These are phyloP conservation scores for Steinernema feltiae DNA, from an alignment of 1,140 invertebrate species.

Conservation along the genomic window DNA sequence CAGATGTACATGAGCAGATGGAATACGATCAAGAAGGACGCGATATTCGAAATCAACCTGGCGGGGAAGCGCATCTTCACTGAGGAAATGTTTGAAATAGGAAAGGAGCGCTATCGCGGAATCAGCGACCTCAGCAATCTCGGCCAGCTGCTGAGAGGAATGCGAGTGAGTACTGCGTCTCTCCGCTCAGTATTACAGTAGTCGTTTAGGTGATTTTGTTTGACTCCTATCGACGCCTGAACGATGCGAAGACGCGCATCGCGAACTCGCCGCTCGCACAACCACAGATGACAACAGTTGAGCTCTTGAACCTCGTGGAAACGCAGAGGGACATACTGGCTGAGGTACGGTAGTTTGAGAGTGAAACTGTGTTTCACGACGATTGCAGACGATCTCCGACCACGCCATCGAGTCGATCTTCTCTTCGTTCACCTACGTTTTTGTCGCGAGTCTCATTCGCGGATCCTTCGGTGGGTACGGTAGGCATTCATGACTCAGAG, in stretches of 20 bases:
- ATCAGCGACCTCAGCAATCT: not conserved
- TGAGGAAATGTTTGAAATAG: not conserved
- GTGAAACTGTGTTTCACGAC: not conserved
- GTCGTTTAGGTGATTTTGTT: not conserved
- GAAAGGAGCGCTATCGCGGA: not conserved
- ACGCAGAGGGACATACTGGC: not conserved
- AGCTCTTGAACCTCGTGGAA: not conserved
- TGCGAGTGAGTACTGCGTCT: not conserved
- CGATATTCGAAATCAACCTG: not conserved
- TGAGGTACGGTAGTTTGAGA: not conserved
- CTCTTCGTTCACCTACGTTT: slow-evolving; percentile 4
- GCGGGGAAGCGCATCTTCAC: not conserved
- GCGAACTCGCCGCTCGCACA: not conserved
- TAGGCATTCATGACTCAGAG: no score
- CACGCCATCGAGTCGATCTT: not conserved
- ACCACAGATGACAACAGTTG: not conserved
- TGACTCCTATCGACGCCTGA: not conserved
- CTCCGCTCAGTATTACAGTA: not conserved
- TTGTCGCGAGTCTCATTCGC: not conserved
- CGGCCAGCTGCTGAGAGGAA: not conserved
- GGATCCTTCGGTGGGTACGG: not conserved
- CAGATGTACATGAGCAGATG: not conserved
- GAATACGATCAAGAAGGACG: not conserved
- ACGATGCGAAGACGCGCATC: not conserved
- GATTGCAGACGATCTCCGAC: not conserved